Conservation (phyloP, 2,888 invertebrate genomes). For the Chymomyza procnemis region DNA sequence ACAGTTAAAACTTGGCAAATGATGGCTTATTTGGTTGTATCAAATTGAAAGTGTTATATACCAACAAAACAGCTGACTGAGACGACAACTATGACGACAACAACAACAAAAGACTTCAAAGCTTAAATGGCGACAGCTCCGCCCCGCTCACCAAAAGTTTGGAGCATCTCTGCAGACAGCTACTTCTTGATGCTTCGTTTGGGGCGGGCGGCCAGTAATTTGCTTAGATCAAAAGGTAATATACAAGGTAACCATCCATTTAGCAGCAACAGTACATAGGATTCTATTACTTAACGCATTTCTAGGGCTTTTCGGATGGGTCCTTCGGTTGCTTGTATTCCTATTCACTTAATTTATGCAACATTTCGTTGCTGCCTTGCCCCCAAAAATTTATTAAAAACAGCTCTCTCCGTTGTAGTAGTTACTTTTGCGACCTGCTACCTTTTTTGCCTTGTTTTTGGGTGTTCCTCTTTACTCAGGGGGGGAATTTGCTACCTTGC, state of each 20-base stretch:
- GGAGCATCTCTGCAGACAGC: not conserved
- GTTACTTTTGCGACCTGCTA: slow-evolving; percentile 20
- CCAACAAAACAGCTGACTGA: slow-evolving; percentile 24
- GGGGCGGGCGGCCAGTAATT: not conserved
- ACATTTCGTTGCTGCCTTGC: slow-evolving; percentile 23
- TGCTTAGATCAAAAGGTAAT: not conserved
- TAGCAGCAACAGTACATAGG: not conserved
- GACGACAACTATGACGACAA: not conserved
- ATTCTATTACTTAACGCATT: not conserved
- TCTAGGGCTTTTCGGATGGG: not conserved
- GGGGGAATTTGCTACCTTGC: slow-evolving; percentile 19
- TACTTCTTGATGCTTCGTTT: not conserved
- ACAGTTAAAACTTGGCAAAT: slow-evolving; percentile 38
- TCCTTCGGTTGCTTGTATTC: not conserved
- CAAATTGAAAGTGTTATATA: slow-evolving; percentile 49
- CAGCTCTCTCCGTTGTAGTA: slow-evolving; percentile 8
- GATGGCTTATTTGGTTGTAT: slow-evolving; percentile 32
- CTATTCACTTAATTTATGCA: slow-evolving; percentile 7
- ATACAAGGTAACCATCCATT: not conserved
- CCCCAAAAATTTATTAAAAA: slow-evolving; percentile 27
- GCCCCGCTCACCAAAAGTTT: not conserved
- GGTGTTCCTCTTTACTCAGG: not conserved
- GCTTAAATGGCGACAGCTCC: not conserved
- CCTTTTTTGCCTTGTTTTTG: slow-evolving; percentile 22
- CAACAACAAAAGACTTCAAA: not conserved